phyloP scores from a whole-genome alignment of 2,113 vertebrate genomes.

The Willisornis vidua region DNA sequence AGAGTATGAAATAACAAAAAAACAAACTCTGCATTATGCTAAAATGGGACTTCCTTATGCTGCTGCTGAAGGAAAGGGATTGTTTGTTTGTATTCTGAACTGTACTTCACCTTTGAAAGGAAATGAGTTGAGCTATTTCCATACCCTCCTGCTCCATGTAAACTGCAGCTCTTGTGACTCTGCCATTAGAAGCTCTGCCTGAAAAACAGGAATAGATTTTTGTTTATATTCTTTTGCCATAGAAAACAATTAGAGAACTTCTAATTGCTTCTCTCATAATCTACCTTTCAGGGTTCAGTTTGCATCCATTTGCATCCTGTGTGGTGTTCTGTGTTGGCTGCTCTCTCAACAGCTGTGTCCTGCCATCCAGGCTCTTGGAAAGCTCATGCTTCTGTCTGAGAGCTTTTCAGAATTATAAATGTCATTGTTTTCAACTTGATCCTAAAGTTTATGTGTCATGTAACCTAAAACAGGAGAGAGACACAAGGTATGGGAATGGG shows the following conservation, averaged over 20 bases:
- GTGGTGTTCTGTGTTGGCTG: background rate
- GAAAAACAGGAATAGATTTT: background rate
- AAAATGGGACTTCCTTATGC: conserved; percentile 15
- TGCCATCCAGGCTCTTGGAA: background rate
- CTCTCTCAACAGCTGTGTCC: conserved; percentile 3
- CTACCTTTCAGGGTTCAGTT: background rate
- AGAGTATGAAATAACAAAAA: conserved; percentile 51
- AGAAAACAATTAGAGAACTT: conserved; percentile 17
- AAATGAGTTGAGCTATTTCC: conserved; percentile 41
- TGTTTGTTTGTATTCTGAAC: conserved; percentile 60
- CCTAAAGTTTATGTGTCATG: background rate
- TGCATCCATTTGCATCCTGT: background rate
- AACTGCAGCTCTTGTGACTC: background rate
- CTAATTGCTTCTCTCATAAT: background rate
- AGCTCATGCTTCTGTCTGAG: background rate
- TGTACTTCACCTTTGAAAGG: conserved; percentile 62
- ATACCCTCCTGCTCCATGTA: conserved; percentile 24
- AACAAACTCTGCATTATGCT: conserved; percentile 45
- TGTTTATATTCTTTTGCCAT: conserved; percentile 22
- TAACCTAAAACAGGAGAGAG: background rate
- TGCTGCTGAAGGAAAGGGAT: background rate
- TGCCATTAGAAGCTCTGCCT: conserved; percentile 3
- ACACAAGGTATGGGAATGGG: background rate
- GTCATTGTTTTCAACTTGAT: background rate
- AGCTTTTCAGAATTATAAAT: background rate